Evolutionary conservation across 2,797 vertebrate genomes (phyloP).

Genomic region (Epinephelus coioides): DNA sequence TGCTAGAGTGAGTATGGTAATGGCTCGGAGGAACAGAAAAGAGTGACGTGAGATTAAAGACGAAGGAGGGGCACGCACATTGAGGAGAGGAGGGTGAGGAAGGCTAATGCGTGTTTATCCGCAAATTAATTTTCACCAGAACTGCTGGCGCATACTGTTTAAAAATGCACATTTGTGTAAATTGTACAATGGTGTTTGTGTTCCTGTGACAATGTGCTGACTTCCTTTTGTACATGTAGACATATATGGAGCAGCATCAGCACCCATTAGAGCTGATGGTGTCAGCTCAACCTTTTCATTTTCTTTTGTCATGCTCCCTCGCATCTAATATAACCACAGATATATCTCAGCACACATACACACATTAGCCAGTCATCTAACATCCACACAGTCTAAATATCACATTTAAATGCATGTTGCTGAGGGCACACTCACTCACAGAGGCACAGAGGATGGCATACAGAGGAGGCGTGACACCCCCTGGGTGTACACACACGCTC

Average conservation of each 20-base stretch:
- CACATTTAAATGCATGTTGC: slow-evolving; percentile 64
- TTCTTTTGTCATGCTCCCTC: slow-evolving; percentile 39
- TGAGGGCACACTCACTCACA: slow-evolving; percentile 27
- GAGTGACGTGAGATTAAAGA: slow-evolving; percentile 25
- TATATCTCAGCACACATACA: neutral
- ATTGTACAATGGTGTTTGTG: slow-evolving; percentile 48
- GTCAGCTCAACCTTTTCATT: slow-evolving; percentile 35
- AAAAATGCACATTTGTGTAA: slow-evolving; percentile 21
- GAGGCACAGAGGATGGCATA: slow-evolving; percentile 17
- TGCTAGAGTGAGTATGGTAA: slow-evolving; percentile 47
- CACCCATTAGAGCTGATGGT: slow-evolving; percentile 33
- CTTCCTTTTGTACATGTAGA: neutral
- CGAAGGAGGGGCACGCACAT: neutral
- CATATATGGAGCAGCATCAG: neutral
- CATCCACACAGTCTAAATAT: slow-evolving; percentile 48
- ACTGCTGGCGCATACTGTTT: slow-evolving; percentile 6
- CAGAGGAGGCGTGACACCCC: slow-evolving; percentile 27
- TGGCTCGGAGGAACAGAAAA: slow-evolving; percentile 26
- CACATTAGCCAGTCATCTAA: slow-evolving; percentile 36
- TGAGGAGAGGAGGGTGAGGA: neutral
- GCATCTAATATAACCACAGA: slow-evolving; percentile 2
- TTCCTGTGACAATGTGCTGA: slow-evolving; percentile 36
- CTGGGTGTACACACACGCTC: neutral
- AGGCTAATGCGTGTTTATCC: slow-evolving; percentile 27
- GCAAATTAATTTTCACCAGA: slow-evolving; percentile 31